A percentile compares a stretch with the other conserved stretches of the same genome.
phyloP scores from a whole-genome alignment of 2,113 vertebrate species.

The Sorex araneus region DNA sequence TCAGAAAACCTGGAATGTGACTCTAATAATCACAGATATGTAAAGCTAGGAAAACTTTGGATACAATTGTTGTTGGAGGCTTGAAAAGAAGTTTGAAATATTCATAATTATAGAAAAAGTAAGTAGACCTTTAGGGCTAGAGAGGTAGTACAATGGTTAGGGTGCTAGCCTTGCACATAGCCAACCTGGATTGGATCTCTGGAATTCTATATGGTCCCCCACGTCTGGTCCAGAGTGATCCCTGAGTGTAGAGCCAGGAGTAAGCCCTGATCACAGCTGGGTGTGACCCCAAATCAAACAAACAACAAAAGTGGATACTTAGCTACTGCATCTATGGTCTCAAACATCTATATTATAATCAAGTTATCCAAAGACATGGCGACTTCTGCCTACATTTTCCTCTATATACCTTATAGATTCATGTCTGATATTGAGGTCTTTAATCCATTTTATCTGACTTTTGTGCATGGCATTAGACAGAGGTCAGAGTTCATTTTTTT shows the following conservation, averaged over 20 bases:
- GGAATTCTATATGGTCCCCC: too few relatives aligned
- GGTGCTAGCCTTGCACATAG: neutral
- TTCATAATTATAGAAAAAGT: neutral
- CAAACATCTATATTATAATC: neutral
- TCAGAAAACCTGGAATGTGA: neutral
- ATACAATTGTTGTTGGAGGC: neutral
- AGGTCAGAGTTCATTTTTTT: too few relatives aligned
- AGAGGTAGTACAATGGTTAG: neutral
- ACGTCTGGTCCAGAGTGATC: too few relatives aligned
- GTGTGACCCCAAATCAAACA: too few relatives aligned
- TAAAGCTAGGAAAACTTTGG: neutral
- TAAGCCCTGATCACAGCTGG: too few relatives aligned
- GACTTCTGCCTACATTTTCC: too few relatives aligned
- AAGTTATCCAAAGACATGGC: neutral
- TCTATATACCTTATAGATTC: too few relatives aligned
- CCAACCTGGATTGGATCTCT: neutral
- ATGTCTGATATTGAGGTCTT: too few relatives aligned
- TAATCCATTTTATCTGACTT: too few relatives aligned
- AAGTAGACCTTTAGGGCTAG: neutral
- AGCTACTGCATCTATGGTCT: neutral
- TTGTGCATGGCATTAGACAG: too few relatives aligned
- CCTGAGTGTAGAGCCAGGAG: too few relatives aligned
- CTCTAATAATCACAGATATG: neutral
- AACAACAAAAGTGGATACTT: neutral
- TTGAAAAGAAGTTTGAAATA: neutral